A percentile compares a stretch with the other conserved stretches of the same genome.
These are phyloP conservation scores for Penelope pileata DNA, from an alignment of 2,113 vertebrate genomes.

Conservation along the genomic window DNA sequence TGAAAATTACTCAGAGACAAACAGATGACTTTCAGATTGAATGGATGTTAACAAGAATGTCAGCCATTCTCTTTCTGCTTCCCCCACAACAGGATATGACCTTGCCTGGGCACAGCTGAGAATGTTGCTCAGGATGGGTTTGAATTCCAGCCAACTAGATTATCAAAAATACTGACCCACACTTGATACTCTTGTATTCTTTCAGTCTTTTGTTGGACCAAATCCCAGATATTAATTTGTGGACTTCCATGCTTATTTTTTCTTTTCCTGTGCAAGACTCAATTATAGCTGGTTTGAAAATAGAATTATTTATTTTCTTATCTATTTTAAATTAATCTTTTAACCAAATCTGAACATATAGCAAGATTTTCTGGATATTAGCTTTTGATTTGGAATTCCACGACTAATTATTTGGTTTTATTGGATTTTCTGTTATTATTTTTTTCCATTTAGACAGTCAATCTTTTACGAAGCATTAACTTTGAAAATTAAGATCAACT, in stretches of 20 bases:
- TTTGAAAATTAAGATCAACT: not conserved
- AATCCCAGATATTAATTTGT: not conserved
- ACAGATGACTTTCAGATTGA: not conserved
- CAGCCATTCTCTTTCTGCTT: not conserved
- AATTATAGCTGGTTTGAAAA: not conserved
- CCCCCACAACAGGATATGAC: not conserved
- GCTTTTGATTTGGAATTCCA: not conserved
- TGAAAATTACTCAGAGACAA: not conserved
- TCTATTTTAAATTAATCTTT: not conserved
- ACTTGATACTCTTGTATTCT: not conserved
- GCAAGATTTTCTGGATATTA: fast-evolving
- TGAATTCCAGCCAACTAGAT: not conserved
- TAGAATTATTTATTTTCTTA: no score
- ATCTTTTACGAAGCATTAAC: not conserved
- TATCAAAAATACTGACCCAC: not conserved
- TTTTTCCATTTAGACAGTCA: not conserved
- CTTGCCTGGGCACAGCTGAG: not conserved
- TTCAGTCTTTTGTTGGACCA: not conserved
- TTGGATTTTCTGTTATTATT: not conserved
- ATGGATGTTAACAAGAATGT: not conserved
- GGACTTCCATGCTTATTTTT: not conserved
- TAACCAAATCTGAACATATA: not conserved
- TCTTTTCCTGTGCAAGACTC: not conserved
- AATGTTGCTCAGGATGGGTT: fast-evolving
- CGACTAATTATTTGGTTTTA: not conserved